These are phyloP conservation scores for Penaeus chinensis DNA, from an alignment of 1,140 invertebrate species.

Conservation along the genomic window DNA sequence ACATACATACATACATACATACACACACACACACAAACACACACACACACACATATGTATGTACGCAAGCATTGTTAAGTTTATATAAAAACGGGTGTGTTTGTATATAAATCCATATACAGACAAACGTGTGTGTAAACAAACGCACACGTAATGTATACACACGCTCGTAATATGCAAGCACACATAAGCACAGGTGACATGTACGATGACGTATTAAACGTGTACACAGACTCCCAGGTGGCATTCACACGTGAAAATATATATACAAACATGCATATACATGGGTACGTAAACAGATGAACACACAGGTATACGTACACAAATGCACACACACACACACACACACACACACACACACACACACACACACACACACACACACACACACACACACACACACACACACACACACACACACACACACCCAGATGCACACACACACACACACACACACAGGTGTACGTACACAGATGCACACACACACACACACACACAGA, in stretches of 20 bases:
- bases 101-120: neutral
- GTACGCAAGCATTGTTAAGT: neutral
- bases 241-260: neutral
- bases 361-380: neutral
- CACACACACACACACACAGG: conserved; percentile 4
- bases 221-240: neutral
- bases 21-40: conserved; percentile 19
- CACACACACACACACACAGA: neutral
- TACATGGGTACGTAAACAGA: neutral
- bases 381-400: neutral
- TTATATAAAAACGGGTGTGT: conserved; percentile 36
- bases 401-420: neutral
- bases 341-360: neutral
- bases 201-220: neutral
- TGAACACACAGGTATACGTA: neutral
- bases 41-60: conserved; percentile 29
- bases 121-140: neutral
- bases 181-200: neutral
- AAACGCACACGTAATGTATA: neutral
- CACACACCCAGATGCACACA: neutral
- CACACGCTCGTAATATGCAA: neutral
- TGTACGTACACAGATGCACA: neutral
- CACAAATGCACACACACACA: neutral
- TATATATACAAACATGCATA: conserved; percentile 8
- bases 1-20: conserved; percentile 21